phyloP scores from a whole-genome alignment of 2,888 invertebrate species.

The Andrena haemorrhoa region DNA sequence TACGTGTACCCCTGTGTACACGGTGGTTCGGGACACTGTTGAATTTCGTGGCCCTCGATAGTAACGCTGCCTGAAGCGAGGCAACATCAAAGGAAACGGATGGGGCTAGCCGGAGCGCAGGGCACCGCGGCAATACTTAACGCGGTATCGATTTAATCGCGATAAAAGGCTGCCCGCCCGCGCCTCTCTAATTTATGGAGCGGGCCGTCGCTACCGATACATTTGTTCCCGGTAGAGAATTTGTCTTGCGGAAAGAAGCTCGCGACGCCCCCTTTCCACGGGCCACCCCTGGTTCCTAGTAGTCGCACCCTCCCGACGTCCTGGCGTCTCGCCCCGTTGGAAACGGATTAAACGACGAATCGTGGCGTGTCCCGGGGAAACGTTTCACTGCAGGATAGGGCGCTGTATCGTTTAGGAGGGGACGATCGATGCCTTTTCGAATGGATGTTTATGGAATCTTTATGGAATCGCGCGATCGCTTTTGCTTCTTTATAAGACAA shows the following conservation, averaged over 20 bases:
- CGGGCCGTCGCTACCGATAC: constrained; percentile 72
- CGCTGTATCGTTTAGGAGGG: not conserved
- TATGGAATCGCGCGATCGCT: not conserved
- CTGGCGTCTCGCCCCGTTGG: constrained; percentile 5
- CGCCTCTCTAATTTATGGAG: constrained; percentile 78
- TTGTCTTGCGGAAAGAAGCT: constrained; percentile 68
- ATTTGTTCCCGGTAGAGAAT: constrained; percentile 70
- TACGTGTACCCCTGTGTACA: constrained; percentile 39
- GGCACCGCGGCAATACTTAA: constrained; percentile 59
- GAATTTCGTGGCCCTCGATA: constrained; percentile 55
- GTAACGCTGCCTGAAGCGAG: constrained; percentile 38
- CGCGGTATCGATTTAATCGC: constrained; percentile 81
- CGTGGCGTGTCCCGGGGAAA: constrained; percentile 3
- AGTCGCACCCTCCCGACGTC: constrained; percentile 21
- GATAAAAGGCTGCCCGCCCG: constrained; percentile 78
- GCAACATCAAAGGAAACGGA: constrained; percentile 57
- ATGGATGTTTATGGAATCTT: constrained; percentile 14
- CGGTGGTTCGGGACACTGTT: constrained; percentile 44
- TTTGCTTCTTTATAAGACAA: not conserved
- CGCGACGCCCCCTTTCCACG: constrained; percentile 42
- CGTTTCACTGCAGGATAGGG: not conserved
- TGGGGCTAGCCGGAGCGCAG: not conserved
- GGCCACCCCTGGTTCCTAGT: constrained; percentile 40
- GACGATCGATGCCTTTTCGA: not conserved
- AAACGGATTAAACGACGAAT: constrained; percentile 39